Evolutionary conservation across 30 jellyfish, hydroid and myxozoan genomes (phyloP), one percentile per base, ranked within the genome.

Genomic region (Mastigias papua): DNA sequence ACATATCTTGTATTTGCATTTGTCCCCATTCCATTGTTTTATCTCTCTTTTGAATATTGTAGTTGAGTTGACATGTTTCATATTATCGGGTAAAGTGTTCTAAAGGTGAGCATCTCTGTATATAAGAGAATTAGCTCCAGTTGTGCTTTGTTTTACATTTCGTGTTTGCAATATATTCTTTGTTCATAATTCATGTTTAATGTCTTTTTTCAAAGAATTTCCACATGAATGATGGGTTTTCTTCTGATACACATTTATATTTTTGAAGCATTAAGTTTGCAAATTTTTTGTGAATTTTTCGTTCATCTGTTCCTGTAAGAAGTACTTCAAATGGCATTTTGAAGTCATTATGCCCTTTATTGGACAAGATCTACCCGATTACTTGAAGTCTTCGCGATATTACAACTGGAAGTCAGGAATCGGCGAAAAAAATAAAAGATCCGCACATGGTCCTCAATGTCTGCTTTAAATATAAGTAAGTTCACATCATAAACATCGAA

Each of bases 211-310:
- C 77, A 65, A 80, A 80, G 82, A 80, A 80, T 70, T 67, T 49
- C 82, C 74, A 80, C 74, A 80, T 37, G 60, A 80, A 65, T 37
- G 82, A 67, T 70, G 90, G 82, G 81, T 63, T 80, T 80, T 70
- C 82, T 30, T 70, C 58, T 60, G 83, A 60, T 23, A 70, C 63
- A n/a, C 82, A 80, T 13, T 34, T 80, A 31, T 22, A 80, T 11
- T 63, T 70, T 64, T 80, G 82, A n/a, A 80, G 90, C 67, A 21
- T 54, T 54, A 54, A 54, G 9, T 54, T 54, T 54, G 27, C 2
- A 21, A 54, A 3, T 54, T 71, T 54, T 63, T 27, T 50, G 84
- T 72, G 93, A 21, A 74, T 70, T 31, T 62, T 71, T 37, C 61
- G 20, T 37, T 60, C 86, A 31, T 84, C 82, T 26, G 57, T 69